phyloP scores from a whole-genome alignment of 2,113 vertebrate genomes.

The Todiramphus saurophagus region DNA sequence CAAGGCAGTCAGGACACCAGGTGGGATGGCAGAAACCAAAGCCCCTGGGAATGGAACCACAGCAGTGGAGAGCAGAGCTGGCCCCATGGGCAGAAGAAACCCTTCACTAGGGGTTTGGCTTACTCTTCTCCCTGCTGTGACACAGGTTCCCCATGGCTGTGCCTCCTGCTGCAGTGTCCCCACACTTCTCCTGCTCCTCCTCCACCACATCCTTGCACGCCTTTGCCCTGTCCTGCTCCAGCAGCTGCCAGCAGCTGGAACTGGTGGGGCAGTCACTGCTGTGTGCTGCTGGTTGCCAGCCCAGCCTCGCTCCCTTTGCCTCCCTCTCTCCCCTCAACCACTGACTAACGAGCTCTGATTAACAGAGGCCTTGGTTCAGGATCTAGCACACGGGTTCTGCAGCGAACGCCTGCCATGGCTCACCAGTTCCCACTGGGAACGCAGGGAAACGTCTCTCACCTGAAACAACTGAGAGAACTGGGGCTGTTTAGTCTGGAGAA shows the following conservation, averaged over 20 bases:
- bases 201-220: no score
- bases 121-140: not conserved
- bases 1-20: not conserved
- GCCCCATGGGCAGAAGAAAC: not conserved
- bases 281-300: rapidly evolving
- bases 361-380: not conserved
- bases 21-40: not conserved
- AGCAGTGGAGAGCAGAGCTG: not conserved
- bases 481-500: no score
- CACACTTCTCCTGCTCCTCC: not conserved
- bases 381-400: not conserved
- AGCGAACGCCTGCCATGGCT: not conserved
- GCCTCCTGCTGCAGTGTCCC: not conserved
- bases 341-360: not conserved
- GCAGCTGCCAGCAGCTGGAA: not conserved
- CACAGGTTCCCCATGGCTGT: not conserved
- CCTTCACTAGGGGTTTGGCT: not conserved
- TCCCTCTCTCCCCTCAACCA: not conserved
- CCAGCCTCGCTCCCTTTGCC: no score
- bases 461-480: not conserved
- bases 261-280: not conserved
- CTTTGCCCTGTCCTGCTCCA: no score
- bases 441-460: not conserved
- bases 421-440: not conserved
- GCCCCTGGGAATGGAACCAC: rapidly evolving